These are phyloP conservation scores for Helogale parvula DNA, from an alignment of 2,113 vertebrate genomes.

Conservation along the genomic window DNA sequence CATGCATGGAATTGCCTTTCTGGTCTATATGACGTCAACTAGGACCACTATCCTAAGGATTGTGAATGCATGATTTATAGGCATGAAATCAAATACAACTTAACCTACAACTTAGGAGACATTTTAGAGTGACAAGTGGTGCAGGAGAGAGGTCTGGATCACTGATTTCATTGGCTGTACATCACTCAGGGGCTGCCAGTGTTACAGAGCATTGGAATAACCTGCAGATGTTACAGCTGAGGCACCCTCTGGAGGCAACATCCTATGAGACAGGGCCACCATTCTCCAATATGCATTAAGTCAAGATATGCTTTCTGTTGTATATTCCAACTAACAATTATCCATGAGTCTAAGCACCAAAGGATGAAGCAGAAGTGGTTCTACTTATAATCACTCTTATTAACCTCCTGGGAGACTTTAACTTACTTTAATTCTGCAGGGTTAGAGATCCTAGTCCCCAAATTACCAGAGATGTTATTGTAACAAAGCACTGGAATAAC, in stretches of 20 bases:
- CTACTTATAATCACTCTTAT: background rate
- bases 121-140: background rate
- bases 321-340: background rate
- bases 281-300: background rate
- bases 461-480: background rate
- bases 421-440: background rate
- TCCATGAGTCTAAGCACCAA: background rate
- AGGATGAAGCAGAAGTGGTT: background rate
- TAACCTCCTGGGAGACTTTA: background rate
- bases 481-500: background rate
- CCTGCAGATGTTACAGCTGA: background rate
- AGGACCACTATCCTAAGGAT: background rate
- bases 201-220: background rate
- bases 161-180: background rate
- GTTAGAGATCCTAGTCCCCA: background rate
- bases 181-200: background rate
- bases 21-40: background rate
- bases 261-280: no score
- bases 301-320: background rate
- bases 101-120: background rate
- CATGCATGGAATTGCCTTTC: background rate
- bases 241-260: background rate
- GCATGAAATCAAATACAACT: background rate
- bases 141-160: accelerated
- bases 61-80: background rate